Evolutionary conservation across 2,113 vertebrate genomes (phyloP), one percentile per base, ranked within the genome.

Genomic region (Chascanopsetta lugubris): DNA sequence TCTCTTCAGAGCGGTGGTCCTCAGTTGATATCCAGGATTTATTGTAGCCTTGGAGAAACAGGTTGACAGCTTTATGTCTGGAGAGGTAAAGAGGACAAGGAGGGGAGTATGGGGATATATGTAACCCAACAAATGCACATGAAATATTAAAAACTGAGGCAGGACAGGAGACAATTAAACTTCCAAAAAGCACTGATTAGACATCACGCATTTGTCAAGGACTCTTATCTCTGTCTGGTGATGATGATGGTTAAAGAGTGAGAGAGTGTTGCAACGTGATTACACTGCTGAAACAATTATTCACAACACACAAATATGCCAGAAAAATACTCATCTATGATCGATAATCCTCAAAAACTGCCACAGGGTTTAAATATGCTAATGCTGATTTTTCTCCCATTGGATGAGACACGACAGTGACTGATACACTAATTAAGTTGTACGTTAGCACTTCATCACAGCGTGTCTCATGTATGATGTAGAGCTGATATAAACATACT

Each of bases 1-100:
- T 95, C 77, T 98, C 95, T 88, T 97, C 94, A 85, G 94, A 95
- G 81, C 91, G 94, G 62, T 94, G 92, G 18, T 94, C 94, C 77
- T 96, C 95, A 46, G 93, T 91, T 68, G 95, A 95, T 82, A 99
- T 94, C 97, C 96, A 99, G 42, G 92, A 92, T 85, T 95, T 96
- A 63, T 94, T 95, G 87, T 97, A 99, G 63, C 95, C 94, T 90
- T 96, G 95, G 78, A 99, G 93, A 83, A 99, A 99, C 40, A 99
- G 92, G 80, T 98, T 98, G 83, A 96, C 91, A 0, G 94, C 97
- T 75, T 95, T 92, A 72, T 98, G 97, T 88, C 97, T 99, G 74
- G 5, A 38, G n/a, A 55, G 26, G 3, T 29, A 18, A 10, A 43
- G 45, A 27, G 40, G 29, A 46, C 8, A 10, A 34, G 46, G 36